Base-by-base conservation (phyloP, 1,140 invertebrate species). In the Drosophila quadrilineata region DNA sequence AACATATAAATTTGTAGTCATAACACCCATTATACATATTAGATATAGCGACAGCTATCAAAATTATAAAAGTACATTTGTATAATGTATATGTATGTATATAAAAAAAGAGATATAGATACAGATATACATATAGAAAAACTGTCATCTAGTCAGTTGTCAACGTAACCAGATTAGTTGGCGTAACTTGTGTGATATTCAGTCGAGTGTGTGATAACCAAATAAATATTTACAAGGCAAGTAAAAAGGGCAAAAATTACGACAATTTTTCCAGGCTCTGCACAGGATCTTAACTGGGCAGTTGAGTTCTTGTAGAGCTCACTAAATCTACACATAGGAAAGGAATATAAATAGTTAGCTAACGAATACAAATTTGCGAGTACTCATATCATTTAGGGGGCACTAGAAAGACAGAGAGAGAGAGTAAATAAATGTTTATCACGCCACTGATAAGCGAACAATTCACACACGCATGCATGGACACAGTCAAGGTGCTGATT, bases 401-500 rank as follows among this genome's bases (percentile, higher is more conserved):
- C n/a, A n/a, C n/a, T n/a, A n/a, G n/a, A n/a, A n/a, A n/a, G n/a
- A n/a, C n/a, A n/a, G n/a, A n/a, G n/a, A n/a, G n/a, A n/a, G n/a
- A n/a, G 52, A 10, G 46, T 28, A 45, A 45, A 45, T 45, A 26
- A 52, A 35, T 24, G 52, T 12, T 29, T 63, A 67, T 67, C 64
- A n/a, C 58, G 10, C 22, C 12, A 41, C 59, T 68, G 65, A 68
- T 68, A 68, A 68, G 50, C 57, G 24, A 9, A 10, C 33, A 58
- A 64, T 64, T 57, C 52, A 60, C 40, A 54, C n/a, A n/a, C n/a
- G n/a, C n/a, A n/a, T n/a, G n/a, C n/a, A n/a, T n/a, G n/a, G n/a
- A n/a, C n/a, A n/a, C 50, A 68, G 50, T 68, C 59, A 56, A 50
- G 65, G 59, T 68, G 65, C 59, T 68, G 65, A 68, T 68, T 56